phyloP scores from a whole-genome alignment of 2,797 vertebrate species.

The Cuniculus paca region DNA sequence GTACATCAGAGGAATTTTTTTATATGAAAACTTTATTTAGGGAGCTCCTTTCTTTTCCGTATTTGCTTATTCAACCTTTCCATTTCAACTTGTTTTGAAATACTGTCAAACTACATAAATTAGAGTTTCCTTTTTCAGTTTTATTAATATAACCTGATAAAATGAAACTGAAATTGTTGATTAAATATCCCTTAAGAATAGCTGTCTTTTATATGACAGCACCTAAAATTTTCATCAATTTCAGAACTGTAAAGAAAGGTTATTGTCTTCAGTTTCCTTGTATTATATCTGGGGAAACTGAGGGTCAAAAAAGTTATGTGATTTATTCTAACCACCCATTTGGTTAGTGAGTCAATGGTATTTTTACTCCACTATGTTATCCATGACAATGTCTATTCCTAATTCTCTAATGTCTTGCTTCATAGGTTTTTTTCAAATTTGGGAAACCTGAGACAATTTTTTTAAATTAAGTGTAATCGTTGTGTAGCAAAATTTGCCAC shows the following conservation, averaged over 20 bases:
- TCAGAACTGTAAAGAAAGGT: neutral
- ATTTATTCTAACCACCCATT: neutral
- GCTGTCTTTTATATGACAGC: constrained; percentile 23
- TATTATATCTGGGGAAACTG: neutral
- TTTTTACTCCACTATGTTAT: neutral
- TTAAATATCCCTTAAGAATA: constrained; percentile 21
- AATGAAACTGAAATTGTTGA: constrained; percentile 48
- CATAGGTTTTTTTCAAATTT: constrained; percentile 32
- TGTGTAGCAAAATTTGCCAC: neutral
- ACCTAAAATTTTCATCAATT: constrained; percentile 9
- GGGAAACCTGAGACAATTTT: neutral
- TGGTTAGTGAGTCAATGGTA: neutral
- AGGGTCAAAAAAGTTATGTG: neutral
- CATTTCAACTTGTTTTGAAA: constrained; percentile 77
- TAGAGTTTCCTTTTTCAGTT: constrained; percentile 63
- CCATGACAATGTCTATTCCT: neutral
- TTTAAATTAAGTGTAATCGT: constrained; percentile 40
- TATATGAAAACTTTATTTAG: constrained; percentile 69
- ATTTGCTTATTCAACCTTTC: constrained; percentile 73
- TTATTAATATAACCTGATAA: constrained; percentile 60
- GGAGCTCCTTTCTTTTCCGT: constrained; percentile 72
- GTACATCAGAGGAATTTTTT: constrained; percentile 66
- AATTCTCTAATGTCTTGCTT: constrained; percentile 15
- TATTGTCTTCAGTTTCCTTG: neutral
- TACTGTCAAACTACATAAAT: constrained; percentile 70